These are phyloP conservation scores for Pteria penguin DNA, from an alignment of 2,888 invertebrate genomes.

Conservation along the genomic window DNA sequence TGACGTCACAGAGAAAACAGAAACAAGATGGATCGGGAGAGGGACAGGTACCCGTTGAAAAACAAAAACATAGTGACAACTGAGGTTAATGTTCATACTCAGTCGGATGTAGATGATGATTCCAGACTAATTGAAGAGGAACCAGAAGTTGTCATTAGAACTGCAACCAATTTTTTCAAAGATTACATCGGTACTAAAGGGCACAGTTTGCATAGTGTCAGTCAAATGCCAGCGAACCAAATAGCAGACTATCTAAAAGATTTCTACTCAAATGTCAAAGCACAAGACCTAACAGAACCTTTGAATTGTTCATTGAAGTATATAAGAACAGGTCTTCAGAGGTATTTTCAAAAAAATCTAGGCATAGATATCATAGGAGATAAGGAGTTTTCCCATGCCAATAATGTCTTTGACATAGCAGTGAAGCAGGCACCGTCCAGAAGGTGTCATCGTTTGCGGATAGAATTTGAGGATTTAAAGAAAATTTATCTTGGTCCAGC, in stretches of 20 bases:
- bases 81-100: slow-evolving; percentile 39
- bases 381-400: slow-evolving; percentile 61
- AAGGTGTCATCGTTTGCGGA: slow-evolving; percentile 67
- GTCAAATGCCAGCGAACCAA: slow-evolving; percentile 60
- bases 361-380: slow-evolving; percentile 67
- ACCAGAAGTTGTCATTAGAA: slow-evolving; percentile 47
- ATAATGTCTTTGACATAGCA: slow-evolving; percentile 63
- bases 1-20: slow-evolving; percentile 63
- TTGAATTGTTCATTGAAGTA: slow-evolving; percentile 55
- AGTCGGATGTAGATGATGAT: slow-evolving; percentile 50
- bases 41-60: slow-evolving; percentile 39
- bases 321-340: slow-evolving; percentile 63
- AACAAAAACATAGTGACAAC: slow-evolving; percentile 42
- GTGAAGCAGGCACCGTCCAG: slow-evolving; percentile 53
- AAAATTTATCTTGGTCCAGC: slow-evolving; percentile 70
- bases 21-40: slow-evolving; percentile 60
- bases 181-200: slow-evolving; percentile 66
- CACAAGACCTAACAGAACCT: slow-evolving; percentile 50
- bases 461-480: slow-evolving; percentile 69
- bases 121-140: slow-evolving; percentile 46
- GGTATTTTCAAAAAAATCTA: slow-evolving; percentile 64
- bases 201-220: slow-evolving; percentile 61
- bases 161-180: slow-evolving; percentile 48
- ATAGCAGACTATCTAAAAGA: slow-evolving; percentile 69
- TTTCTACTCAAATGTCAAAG: slow-evolving; percentile 65